phyloP scores from a whole-genome alignment of 2,888 invertebrate genomes.

The Epinotia brunnichana region DNA sequence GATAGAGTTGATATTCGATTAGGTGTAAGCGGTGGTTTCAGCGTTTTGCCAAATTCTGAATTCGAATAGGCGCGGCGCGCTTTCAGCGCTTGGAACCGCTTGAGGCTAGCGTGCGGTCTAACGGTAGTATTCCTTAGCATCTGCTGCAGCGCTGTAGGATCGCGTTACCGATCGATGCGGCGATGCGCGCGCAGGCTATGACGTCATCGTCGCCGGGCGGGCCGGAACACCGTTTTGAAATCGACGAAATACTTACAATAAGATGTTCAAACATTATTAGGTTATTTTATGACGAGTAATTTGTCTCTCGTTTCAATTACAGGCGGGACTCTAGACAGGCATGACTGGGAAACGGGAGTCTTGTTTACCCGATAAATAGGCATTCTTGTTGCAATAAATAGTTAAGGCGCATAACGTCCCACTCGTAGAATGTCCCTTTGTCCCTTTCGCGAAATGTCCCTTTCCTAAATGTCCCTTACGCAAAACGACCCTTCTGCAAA shows the following conservation, averaged over 20 bases:
- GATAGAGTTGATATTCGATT: slow-evolving; percentile 52
- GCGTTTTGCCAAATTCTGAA: slow-evolving; percentile 55
- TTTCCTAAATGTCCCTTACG: too few species aligned
- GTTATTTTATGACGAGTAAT: slow-evolving; percentile 31
- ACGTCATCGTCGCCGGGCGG: slow-evolving; percentile 76
- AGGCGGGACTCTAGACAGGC: not conserved
- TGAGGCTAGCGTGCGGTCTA: slow-evolving; percentile 42
- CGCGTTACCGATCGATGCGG: slow-evolving; percentile 71
- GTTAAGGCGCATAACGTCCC: too few species aligned
- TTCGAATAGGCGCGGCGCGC: slow-evolving; percentile 46
- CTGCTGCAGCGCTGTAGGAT: slow-evolving; percentile 66
- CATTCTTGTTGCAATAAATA: not conserved
- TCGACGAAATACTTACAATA: slow-evolving; percentile 49
- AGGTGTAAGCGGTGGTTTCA: slow-evolving; percentile 50
- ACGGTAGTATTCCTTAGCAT: not conserved
- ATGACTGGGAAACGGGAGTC: not conserved
- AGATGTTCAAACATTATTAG: slow-evolving; percentile 37
- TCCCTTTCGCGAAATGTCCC: too few species aligned
- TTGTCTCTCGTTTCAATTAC: slow-evolving; percentile 23
- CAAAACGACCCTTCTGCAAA: too few species aligned
- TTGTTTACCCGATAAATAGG: not conserved
- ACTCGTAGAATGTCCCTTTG: too few species aligned
- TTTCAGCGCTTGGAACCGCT: slow-evolving; percentile 63
- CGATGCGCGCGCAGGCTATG: slow-evolving; percentile 76
- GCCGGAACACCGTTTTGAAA: slow-evolving; percentile 65